A percentile compares a stretch with the other conserved stretches of the same genome.
phyloP scores from a whole-genome alignment of 2,888 invertebrate genomes.

The Hesperia comma region DNA sequence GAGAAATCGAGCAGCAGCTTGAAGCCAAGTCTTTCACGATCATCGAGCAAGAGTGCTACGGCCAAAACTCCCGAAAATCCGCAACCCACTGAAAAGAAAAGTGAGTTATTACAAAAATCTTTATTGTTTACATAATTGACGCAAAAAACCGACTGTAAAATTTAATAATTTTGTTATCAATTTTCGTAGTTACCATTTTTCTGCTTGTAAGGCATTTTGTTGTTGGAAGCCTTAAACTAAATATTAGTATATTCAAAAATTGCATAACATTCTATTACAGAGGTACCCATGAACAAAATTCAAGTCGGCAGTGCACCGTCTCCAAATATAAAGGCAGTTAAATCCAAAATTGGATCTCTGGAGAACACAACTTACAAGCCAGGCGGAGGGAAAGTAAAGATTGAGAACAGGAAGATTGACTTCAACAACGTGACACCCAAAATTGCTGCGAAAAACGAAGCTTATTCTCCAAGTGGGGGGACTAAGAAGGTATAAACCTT shows the following conservation, averaged over 20 bases:
- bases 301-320: conserved; percentile 96
- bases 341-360: conserved; percentile 95
- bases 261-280: conserved; percentile 60
- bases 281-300: conserved; percentile 96
- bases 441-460: conserved; percentile 96
- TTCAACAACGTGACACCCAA: conserved; percentile 92
- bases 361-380: conserved; percentile 95
- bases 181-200: too few relatives aligned
- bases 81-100: conserved; percentile 86
- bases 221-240: too few relatives aligned
- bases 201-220: too few relatives aligned
- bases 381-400: conserved; percentile 94
- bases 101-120: conserved; percentile 70
- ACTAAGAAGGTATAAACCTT: conserved; percentile 90
- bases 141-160: not conserved
- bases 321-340: conserved; percentile 95
- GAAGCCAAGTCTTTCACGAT: conserved; percentile 81
- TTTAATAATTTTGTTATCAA: too few relatives aligned
- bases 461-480: conserved; percentile 93
- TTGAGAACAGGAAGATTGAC: conserved; percentile 93
- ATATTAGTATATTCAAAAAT: too few relatives aligned
- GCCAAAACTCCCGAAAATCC: conserved; percentile 89
- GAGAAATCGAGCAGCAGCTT: conserved; percentile 77
- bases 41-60: conserved; percentile 85
- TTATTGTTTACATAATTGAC: not conserved